Percentiles rank a stretch among this genome's conserved stretches.
Evolutionary conservation across 2,888 invertebrate genomes (phyloP).

Genomic region (Ametastegia equiseti): DNA sequence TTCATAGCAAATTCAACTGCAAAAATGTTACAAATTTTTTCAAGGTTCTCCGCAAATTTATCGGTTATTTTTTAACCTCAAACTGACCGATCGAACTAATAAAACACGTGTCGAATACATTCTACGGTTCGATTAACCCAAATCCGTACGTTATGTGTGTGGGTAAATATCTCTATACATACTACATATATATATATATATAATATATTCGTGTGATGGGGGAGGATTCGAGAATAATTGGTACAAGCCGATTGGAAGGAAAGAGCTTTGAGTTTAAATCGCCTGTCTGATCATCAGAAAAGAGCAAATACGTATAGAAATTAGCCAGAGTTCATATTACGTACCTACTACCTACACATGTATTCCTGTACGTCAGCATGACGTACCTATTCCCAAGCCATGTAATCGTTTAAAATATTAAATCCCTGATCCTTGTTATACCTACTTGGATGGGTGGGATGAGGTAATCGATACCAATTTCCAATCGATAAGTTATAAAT

Average conservation of each 20-base stretch:
- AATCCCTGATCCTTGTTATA: background rate
- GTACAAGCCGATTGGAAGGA: conserved; percentile 6
- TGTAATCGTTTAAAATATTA: background rate
- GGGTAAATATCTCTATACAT: too few species aligned
- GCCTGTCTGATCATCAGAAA: background rate
- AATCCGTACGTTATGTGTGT: too few species aligned
- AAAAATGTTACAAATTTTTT: too few species aligned
- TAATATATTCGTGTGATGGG: too few species aligned
- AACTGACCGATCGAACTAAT: too few species aligned
- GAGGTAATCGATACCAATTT: background rate
- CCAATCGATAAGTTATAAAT: conserved; percentile 10
- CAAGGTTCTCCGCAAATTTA: too few species aligned
- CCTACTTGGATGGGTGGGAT: background rate
- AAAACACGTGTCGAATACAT: too few species aligned
- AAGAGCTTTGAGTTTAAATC: background rate
- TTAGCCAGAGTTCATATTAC: background rate
- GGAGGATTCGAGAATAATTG: conserved; percentile 15
- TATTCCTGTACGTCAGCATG: background rate
- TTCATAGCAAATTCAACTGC: too few species aligned
- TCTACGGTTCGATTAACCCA: too few species aligned
- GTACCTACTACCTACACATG: background rate
- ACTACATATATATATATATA: too few species aligned
- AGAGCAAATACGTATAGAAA: conserved; percentile 7
- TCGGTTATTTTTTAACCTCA: too few species aligned
- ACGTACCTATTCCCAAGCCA: too few species aligned